Percentiles rank a stretch among this genome's conserved stretches.
Conservation (phyloP, 2,797 vertebrate species). For the Mormyrops attenuatus region DNA sequence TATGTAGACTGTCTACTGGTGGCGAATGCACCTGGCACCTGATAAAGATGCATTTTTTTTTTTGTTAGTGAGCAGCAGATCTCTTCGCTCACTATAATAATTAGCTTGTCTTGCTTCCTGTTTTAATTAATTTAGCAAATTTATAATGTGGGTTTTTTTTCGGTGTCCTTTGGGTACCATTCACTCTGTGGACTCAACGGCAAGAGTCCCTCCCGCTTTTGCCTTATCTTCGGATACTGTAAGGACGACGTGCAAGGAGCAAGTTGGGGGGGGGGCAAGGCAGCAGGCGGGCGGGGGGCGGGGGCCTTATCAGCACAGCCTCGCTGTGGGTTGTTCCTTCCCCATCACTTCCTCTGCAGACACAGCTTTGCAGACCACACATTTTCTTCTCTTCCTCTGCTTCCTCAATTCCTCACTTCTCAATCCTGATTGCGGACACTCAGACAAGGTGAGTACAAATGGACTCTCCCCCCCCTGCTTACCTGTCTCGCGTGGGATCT, state of each 20-base stretch:
- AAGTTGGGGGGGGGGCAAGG: background rate
- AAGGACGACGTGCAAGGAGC: background rate
- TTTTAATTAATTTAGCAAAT: background rate
- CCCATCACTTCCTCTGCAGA: background rate
- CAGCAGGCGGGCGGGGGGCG: background rate
- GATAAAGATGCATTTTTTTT: background rate
- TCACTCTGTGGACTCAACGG: background rate
- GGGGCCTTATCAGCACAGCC: background rate
- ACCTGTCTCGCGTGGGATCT: background rate
- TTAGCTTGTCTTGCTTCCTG: background rate
- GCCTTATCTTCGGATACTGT: background rate
- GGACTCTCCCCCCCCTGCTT: background rate
- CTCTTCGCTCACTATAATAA: background rate
- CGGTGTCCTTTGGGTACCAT: background rate
- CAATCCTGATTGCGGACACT: background rate
- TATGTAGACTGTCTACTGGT: too few relatives aligned
- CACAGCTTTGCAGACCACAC: background rate
- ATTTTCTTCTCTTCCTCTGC: background rate
- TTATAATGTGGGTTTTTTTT: background rate
- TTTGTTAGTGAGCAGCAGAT: background rate
- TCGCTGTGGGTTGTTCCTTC: background rate
- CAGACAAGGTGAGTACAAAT: background rate
- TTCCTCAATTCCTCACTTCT: background rate
- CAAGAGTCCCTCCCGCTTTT: background rate
- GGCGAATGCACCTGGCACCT: too few relatives aligned